Evolutionary conservation across 2,888 invertebrate species (phyloP), one percentile per base, ranked within the genome.

Genomic region (Hipparchia semele): DNA sequence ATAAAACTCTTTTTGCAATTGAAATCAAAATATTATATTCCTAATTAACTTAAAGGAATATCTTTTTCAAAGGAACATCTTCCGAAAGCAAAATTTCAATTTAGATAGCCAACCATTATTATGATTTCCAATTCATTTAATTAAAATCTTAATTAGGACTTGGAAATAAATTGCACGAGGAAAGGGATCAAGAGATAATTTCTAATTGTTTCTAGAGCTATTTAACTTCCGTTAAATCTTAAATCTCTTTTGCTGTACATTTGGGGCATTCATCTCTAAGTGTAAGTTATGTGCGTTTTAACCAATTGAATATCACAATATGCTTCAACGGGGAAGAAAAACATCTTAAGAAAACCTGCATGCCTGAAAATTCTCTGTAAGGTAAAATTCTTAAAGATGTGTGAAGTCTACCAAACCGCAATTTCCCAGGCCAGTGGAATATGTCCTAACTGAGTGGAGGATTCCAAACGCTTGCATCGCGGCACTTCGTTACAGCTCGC

Each of bases 41-140:
- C 23, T 65, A 65, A 51, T 65, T 13, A 65, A 65, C 64, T 45
- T 33, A 10, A 51, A 66, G 53, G 66, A 53, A 66, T 54, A 54
- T 66, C 66, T 54, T 54, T 33, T 39, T 54, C 12, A 53, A 66
- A 66, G 66, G 51, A 66, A 53, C 39, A 66, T 66, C 66, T 66
- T 23, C 49, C 23, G 39, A 66, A 66, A 66, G 66, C 53, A 13
- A 66, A 66, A 66, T 54, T 66, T 66, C 66, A 66, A 66, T 66
- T 66, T 54, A 66, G 39, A 66, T 53, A 53, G 39, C 54, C 53
- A 66, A 13, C 58, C 58, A 58, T 66, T 66, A 66, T 66, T 66
- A 66, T 66, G 66, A 66, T 66, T 66, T 66, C 54, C 54, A 66
- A 66, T 66, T 66, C 66, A 66, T 66, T 66, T 66, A 66, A 66